Conservation (phyloP, 2,888 invertebrate species). For the Drosophila acutilabella region DNA sequence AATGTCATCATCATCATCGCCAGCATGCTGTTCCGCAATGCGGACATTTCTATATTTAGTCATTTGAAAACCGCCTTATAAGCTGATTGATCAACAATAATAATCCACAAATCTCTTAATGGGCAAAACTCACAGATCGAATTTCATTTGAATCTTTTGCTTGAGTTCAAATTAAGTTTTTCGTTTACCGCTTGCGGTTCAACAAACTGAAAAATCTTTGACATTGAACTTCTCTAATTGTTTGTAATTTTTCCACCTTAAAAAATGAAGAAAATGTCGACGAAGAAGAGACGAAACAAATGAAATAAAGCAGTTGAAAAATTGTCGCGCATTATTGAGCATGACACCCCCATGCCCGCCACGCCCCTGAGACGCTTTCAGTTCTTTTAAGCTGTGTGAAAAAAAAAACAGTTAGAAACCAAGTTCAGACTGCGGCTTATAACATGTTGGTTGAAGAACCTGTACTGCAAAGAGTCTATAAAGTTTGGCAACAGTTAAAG, state of each 20-base stretch:
- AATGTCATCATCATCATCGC: slow-evolving; percentile 1
- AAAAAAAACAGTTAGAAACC: slow-evolving; percentile 27
- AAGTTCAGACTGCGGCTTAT: slow-evolving; percentile 10
- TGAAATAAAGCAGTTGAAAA: not conserved
- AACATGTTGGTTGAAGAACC: not conserved
- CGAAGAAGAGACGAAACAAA: not conserved
- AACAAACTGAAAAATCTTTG: slow-evolving; percentile 57
- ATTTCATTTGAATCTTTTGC: slow-evolving; percentile 47
- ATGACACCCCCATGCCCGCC: not conserved
- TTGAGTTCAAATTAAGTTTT: not conserved
- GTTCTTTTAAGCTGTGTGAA: not conserved
- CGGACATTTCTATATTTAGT: slow-evolving; percentile 35
- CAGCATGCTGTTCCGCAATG: slow-evolving; percentile 13
- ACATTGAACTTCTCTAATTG: slow-evolving; percentile 58
- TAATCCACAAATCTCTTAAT: slow-evolving; percentile 52
- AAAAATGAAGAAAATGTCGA: not conserved
- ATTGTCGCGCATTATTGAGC: slow-evolving; percentile 41
- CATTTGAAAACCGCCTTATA: slow-evolving; percentile 37
- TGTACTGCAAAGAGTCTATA: no score
- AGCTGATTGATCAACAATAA: slow-evolving; percentile 42
- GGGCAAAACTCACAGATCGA: slow-evolving; percentile 41
- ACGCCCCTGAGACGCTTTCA: not conserved
- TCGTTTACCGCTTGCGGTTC: slow-evolving; percentile 40
- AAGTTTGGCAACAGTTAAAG: no score
- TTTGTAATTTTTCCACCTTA: slow-evolving; percentile 28